Base-by-base conservation (phyloP, 2,797 vertebrate species). In the Australoheros facetus region DNA sequence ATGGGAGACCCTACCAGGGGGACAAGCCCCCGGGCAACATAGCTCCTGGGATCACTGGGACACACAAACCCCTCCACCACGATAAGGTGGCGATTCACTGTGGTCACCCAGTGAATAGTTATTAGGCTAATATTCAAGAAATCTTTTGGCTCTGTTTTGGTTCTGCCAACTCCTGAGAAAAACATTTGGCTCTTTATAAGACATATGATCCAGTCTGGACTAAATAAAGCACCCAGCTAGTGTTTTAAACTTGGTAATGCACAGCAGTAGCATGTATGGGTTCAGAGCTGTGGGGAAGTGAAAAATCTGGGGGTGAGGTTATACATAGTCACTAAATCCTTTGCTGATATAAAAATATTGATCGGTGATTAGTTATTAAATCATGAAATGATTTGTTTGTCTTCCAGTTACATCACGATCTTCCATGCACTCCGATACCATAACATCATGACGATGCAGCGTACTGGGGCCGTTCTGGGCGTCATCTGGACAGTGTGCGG, bases 391-490 rank as follows among this genome's bases (percentile, higher is more conserved):
- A 32, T 59, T 72, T 87, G 2, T 70, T 73, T 64, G 19, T 7
- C 55, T 77, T 87, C 2, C 81, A 95, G 94, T 51, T 99, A 99
- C 87, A 96, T 99, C 90, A 98, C 97, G 14, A 98, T 99, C 81
- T 99, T 99, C 93, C 96, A 99, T 0, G 97, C 98, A 0, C 88
- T 99, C 66, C 91, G 94, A 12, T 99, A 99, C 90, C 97, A 98
- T 90, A 96, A 95, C 26, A 97, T 99, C 71, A 96, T 99, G 96
- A 99, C 98, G 0, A 91, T 95, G 87, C 93, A 81, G 57, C 96
- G 97, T 4, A 94, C 96, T 1, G 75, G 88, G 9, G 51, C 89
- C 32, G 90, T 96, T 75, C 60, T 99, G 88, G 88, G 81, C 0
- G 30, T 93, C 75, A 97, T 97, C 89, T 99, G 98, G 98, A 86